These are phyloP conservation scores for Apodemia hepburni DNA, from an alignment of 2,888 invertebrate genomes.

Conservation along the genomic window DNA sequence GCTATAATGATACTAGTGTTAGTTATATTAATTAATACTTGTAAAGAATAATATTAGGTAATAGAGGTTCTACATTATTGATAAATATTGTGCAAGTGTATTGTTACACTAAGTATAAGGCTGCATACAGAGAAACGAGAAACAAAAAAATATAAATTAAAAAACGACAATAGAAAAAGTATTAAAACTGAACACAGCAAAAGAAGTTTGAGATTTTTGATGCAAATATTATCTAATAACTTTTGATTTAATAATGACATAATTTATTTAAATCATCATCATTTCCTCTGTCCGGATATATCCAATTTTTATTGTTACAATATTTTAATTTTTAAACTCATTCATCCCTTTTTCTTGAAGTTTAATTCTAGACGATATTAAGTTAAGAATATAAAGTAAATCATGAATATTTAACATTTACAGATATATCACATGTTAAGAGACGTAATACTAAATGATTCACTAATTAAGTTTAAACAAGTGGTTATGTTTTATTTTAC, in stretches of 20 bases:
- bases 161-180: not conserved
- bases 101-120: not conserved
- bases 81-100: not conserved
- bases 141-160: not conserved
- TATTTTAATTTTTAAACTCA: too few relatives aligned
- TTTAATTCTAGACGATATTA: not conserved
- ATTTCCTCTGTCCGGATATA: not conserved
- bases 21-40: too few relatives aligned
- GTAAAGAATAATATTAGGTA: not conserved
- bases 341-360: too few relatives aligned
- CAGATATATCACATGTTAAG: not conserved
- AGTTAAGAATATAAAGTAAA: not conserved
- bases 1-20: too few relatives aligned
- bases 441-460: not conserved
- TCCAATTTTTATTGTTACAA: too few relatives aligned
- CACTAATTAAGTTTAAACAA: not conserved
- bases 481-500: too few relatives aligned
- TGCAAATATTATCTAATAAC: not conserved
- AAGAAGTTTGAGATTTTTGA: not conserved
- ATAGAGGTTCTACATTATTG: not conserved
- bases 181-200: too few relatives aligned
- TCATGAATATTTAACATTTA: not conserved
- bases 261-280: too few relatives aligned
- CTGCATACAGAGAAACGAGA: not conserved
- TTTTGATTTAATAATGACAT: not conserved